Conservation (phyloP, 1,140 invertebrate species). For the Sarcophaga peregrina region DNA sequence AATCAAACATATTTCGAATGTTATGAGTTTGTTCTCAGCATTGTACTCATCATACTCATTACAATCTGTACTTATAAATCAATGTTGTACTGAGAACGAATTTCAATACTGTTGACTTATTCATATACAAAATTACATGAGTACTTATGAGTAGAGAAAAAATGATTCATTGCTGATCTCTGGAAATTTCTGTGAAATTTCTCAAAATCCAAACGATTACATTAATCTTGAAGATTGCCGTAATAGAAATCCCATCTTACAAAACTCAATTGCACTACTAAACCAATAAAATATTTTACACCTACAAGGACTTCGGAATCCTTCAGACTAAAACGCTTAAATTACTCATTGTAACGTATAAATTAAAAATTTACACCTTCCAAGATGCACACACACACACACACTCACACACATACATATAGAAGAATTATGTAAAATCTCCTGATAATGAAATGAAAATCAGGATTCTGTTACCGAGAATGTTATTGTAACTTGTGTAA, state of each 20-base stretch:
- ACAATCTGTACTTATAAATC: too few relatives aligned
- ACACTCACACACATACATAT: neutral
- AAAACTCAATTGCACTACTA: slow-evolving; percentile 44
- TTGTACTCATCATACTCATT: too few relatives aligned
- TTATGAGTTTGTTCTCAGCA: too few relatives aligned
- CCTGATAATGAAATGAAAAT: neutral
- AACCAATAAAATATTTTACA: slow-evolving; percentile 60
- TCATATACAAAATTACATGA: too few relatives aligned
- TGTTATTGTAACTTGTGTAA: slow-evolving; percentile 51
- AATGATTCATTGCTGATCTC: too few relatives aligned
- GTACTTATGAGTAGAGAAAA: too few relatives aligned
- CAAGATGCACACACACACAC: neutral
- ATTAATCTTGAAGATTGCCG: neutral
- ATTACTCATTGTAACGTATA: neutral
- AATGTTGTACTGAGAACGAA: too few relatives aligned
- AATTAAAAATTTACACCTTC: slow-evolving; percentile 25
- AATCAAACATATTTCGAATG: too few relatives aligned
- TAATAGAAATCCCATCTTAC: slow-evolving; percentile 23
- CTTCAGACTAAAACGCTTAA: neutral
- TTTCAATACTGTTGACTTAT: too few relatives aligned
- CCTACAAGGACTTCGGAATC: slow-evolving; percentile 32
- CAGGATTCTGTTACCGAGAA: neutral
- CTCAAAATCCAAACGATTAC: slow-evolving; percentile 25
- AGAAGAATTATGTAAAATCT: neutral
- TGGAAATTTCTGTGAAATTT: too few relatives aligned